Base-by-base conservation (phyloP, 2,888 invertebrate genomes). In the Eulithis testata region DNA sequence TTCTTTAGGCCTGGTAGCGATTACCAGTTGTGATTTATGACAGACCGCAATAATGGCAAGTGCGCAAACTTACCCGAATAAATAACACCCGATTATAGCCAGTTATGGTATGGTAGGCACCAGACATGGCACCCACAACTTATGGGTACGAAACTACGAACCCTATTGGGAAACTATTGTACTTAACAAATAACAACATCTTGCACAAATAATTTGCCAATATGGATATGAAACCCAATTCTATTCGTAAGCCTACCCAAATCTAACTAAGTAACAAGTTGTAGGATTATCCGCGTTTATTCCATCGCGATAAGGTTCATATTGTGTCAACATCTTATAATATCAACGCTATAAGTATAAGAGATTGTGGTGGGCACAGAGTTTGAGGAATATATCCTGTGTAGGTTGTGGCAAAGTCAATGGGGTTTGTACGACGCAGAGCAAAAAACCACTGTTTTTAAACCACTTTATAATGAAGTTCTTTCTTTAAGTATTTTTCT, bases 1-100 rank as follows among this genome's bases (percentile, higher is more conserved):
- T 56, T 52, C 36, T 52, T 9, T 49, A 52, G 12, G 37, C 44
- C 61, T 37, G 36, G 14, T 40, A 51, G 53, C 14, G 31, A 59
- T 59, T 50, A 49, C 59, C 54, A 63, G 14, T 43, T 3, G 14
- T 55, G 11, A 59, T 53, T 49, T 59, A 55, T 49, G 44, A 45
- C 50, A 53, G 50, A 58, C 63, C 63, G 49, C 58, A 58, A 49
- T 58, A 49, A 59, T 31, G 43, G 45, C 54, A 59, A 64, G 59
- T 63, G 59, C 40, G 54, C 50, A 40, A 64, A 64, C 64, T 64
- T 64, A 50, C 64, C 63, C 59, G 11, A 60, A 64, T 64, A 64
- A 60, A 64, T 64, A 64, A 59, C 36, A 14, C 43, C 50, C 57
- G 58, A 57, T 63, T 52, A 63, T 47, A 40, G 40, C 40, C 40